phyloP scores from a whole-genome alignment of 2,888 invertebrate genomes.

The Panorpa germanica region DNA sequence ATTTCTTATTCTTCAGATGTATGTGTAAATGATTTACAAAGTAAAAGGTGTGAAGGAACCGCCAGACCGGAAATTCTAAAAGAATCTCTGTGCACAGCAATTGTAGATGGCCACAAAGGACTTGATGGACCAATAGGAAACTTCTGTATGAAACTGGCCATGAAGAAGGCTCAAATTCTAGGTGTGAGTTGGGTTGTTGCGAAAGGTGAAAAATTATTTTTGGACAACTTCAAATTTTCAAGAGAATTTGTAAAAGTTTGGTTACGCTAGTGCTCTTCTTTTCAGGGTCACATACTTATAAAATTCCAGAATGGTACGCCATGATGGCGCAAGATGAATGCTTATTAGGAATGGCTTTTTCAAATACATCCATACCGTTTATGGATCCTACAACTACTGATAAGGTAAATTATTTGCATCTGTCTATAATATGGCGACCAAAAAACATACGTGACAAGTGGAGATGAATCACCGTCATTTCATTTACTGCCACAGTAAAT shows the following conservation, averaged over 20 bases:
- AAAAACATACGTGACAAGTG: slow-evolving; percentile 76
- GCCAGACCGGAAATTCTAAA: slow-evolving; percentile 47
- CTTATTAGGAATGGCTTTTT: slow-evolving; percentile 70
- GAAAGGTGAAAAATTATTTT: slow-evolving; percentile 28
- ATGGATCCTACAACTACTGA: slow-evolving; percentile 44
- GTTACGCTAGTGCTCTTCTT: no score
- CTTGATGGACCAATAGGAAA: slow-evolving; percentile 67
- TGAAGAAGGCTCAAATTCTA: slow-evolving; percentile 55
- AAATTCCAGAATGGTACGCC: slow-evolving; percentile 75
- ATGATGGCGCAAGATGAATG: slow-evolving; percentile 51
- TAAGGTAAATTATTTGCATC: background rate
- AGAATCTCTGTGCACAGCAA: slow-evolving; percentile 45
- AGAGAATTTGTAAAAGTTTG: slow-evolving; percentile 1
- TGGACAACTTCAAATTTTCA: slow-evolving; percentile 8
- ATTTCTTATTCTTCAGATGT: slow-evolving; percentile 42
- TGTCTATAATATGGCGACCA: slow-evolving; percentile 38
- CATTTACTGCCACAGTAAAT: no score
- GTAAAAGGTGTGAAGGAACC: slow-evolving; percentile 38
- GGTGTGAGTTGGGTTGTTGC: slow-evolving; percentile 78
- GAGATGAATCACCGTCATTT: slow-evolving; percentile 70
- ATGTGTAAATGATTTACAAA: slow-evolving; percentile 58
- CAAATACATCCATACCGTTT: slow-evolving; percentile 83
- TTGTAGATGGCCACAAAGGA: slow-evolving; percentile 65
- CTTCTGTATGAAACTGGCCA: slow-evolving; percentile 61
- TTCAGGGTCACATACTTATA: slow-evolving; percentile 72